Evolutionary conservation across 2,113 vertebrate species (phyloP).

Genomic region (Phyllostomus hastatus): DNA sequence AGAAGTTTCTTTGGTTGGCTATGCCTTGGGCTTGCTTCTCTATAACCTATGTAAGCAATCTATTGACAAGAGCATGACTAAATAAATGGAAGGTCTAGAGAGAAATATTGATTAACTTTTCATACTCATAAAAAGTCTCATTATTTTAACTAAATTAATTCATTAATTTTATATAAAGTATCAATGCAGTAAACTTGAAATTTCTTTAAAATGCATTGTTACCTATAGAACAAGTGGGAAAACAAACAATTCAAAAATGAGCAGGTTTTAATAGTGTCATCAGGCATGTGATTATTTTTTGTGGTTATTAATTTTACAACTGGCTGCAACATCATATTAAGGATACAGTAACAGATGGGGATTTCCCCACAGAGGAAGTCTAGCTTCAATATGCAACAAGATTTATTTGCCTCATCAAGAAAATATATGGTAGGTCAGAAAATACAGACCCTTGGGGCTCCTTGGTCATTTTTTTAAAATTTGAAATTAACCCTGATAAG

Average conservation of each 20-base stretch:
- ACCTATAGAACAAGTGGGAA: neutral
- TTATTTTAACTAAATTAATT: neutral
- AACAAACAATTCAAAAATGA: neutral
- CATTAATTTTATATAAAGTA: neutral
- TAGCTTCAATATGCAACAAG: slow-evolving; percentile 47
- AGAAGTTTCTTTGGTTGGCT: neutral
- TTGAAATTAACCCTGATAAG: slow-evolving; percentile 5
- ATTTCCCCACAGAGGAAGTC: slow-evolving; percentile 62
- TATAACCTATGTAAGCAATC: neutral
- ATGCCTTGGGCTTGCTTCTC: neutral
- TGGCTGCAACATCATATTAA: slow-evolving; percentile 1
- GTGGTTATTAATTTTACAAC: slow-evolving; percentile 59
- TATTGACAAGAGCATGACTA: neutral
- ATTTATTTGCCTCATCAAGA: slow-evolving; percentile 68
- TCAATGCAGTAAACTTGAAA: neutral
- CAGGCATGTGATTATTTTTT: slow-evolving; percentile 19
- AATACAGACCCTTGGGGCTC: slow-evolving; percentile 4
- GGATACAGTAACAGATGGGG: slow-evolving; percentile 52
- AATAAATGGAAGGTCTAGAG: neutral
- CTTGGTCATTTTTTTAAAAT: slow-evolving; percentile 62
- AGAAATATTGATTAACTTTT: neutral
- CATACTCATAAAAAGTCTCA: neutral
- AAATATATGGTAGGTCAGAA: slow-evolving; percentile 65
- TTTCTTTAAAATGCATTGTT: neutral
- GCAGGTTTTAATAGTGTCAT: slow-evolving; percentile 4